These are phyloP conservation scores for Rhodinocichla rosea DNA, from an alignment of 2,113 vertebrate genomes.

Conservation along the genomic window DNA sequence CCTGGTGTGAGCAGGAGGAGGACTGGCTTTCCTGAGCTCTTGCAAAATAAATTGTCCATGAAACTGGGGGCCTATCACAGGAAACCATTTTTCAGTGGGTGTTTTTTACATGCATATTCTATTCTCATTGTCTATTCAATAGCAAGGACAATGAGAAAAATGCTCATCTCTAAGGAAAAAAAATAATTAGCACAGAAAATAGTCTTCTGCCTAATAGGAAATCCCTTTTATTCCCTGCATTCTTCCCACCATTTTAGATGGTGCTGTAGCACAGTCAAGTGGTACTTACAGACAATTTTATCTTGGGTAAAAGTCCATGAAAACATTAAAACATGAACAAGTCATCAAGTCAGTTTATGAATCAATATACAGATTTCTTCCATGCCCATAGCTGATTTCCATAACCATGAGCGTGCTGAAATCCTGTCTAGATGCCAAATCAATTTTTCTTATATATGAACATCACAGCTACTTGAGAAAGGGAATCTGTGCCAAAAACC, in stretches of 20 bases:
- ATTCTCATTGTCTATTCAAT: no score
- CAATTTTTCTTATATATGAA: constrained; percentile 67
- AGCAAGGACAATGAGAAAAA: not conserved
- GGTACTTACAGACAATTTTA: constrained; percentile 46
- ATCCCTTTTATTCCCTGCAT: not conserved
- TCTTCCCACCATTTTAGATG: constrained; percentile 5
- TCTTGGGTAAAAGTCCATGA: constrained; percentile 55
- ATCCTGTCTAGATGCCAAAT: constrained; percentile 67
- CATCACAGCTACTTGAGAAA: constrained; percentile 55
- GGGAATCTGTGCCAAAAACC: constrained; percentile 57
- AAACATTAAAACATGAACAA: constrained; percentile 65
- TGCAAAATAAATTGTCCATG: not conserved
- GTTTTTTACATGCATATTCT: not conserved
- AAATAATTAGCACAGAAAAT: not conserved
- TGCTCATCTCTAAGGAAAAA: not conserved
- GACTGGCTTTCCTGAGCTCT: not conserved
- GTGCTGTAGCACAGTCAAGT: constrained; percentile 57
- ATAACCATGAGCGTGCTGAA: constrained; percentile 55
- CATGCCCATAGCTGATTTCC: constrained; percentile 63
- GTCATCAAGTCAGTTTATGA: constrained; percentile 64
- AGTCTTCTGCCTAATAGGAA: not conserved
- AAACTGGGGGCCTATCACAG: not conserved
- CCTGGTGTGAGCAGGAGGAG: not conserved
- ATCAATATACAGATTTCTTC: constrained; percentile 65
- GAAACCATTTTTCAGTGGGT: not conserved